phyloP scores from a whole-genome alignment of 2,888 invertebrate genomes.

The Alloscopus bannaensis region DNA sequence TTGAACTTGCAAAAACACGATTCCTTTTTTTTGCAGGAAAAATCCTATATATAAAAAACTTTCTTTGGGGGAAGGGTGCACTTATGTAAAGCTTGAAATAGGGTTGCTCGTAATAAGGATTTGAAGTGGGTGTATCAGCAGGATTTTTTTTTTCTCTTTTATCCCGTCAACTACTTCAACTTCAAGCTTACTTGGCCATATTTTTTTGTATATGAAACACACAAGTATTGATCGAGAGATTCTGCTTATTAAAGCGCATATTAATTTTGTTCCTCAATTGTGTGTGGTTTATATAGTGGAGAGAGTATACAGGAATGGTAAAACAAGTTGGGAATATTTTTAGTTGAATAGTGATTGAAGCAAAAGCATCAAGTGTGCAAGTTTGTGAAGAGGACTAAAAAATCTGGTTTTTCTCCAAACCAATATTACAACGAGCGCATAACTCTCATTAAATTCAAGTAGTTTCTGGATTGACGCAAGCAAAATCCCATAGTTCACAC shows the following conservation, averaged over 20 bases:
- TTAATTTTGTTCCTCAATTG: background rate
- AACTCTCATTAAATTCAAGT: too few relatives aligned
- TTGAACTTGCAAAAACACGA: background rate
- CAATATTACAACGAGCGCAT: too few relatives aligned
- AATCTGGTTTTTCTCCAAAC: too few relatives aligned
- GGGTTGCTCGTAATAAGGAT: constrained; percentile 52
- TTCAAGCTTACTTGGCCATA: background rate
- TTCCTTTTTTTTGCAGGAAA: background rate
- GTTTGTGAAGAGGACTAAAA: too few relatives aligned
- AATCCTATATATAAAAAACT: constrained; percentile 16
- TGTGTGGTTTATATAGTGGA: too few relatives aligned
- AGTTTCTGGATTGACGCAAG: background rate
- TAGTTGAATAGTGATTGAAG: background rate
- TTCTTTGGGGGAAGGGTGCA: constrained; percentile 20
- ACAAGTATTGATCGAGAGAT: too few relatives aligned
- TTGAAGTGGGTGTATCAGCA: constrained; percentile 52
- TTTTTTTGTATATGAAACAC: too few relatives aligned
- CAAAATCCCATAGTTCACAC: background rate
- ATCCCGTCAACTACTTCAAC: background rate
- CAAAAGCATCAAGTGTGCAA: background rate
- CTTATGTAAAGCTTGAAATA: constrained; percentile 41
- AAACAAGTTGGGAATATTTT: background rate
- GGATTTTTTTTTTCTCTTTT: constrained; percentile 30
- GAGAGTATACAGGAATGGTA: background rate
- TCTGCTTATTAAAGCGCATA: constrained; percentile 38